Conservation (phyloP, 2,797 vertebrate genomes). For the Danio jaintianensis region DNA sequence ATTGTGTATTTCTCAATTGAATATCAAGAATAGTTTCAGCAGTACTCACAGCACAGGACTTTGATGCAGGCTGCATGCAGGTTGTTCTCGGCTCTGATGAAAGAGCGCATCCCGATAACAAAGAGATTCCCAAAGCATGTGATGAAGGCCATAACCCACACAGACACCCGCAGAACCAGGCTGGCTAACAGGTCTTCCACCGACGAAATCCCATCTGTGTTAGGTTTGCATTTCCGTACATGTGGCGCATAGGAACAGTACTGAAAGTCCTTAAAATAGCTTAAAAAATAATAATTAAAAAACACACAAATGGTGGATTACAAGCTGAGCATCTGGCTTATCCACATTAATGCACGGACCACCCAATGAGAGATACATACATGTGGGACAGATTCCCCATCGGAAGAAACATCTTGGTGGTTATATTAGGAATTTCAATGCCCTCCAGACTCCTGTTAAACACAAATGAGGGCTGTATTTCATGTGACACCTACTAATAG, state of each 20-base stretch:
- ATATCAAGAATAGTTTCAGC: not conserved
- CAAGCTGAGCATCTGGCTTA: not conserved
- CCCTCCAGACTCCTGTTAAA: slow-evolving; percentile 80
- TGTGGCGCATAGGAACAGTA: slow-evolving; percentile 87
- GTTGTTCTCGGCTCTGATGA: slow-evolving; percentile 86
- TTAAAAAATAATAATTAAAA: slow-evolving; percentile 57
- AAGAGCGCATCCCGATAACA: slow-evolving; percentile 87
- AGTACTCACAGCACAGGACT: slow-evolving; percentile 86
- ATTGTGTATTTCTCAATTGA: not conserved
- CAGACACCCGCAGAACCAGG: slow-evolving; percentile 82
- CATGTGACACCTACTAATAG: slow-evolving; percentile 6
- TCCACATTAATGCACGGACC: not conserved
- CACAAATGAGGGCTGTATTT: slow-evolving; percentile 3
- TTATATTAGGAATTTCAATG: slow-evolving; percentile 82
- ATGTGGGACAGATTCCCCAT: slow-evolving; percentile 84
- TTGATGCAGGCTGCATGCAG: slow-evolving; percentile 86
- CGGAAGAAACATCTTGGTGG: slow-evolving; percentile 80
- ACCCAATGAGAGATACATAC: slow-evolving; percentile 64
- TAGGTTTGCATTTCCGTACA: slow-evolving; percentile 84
- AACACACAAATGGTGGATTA: not conserved
- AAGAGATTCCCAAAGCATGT: slow-evolving; percentile 89
- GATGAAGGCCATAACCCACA: slow-evolving; percentile 89
- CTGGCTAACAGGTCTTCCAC: slow-evolving; percentile 88
- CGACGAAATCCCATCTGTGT: slow-evolving; percentile 87
- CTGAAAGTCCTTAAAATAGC: slow-evolving; percentile 87